These are phyloP conservation scores for Globicephala melas DNA, from an alignment of 2,113 vertebrate species.

Conservation along the genomic window DNA sequence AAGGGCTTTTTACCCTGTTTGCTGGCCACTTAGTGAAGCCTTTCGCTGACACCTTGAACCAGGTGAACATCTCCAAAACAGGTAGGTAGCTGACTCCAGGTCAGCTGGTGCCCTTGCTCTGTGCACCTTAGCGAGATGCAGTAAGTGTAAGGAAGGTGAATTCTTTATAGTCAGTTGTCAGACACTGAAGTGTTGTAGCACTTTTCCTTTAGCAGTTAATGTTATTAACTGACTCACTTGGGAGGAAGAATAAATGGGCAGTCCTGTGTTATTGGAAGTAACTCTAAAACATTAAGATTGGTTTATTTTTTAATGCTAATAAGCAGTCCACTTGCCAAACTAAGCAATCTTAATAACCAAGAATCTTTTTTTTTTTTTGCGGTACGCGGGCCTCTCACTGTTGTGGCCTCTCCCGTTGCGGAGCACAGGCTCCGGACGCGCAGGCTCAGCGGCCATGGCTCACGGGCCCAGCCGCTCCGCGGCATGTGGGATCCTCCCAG, in stretches of 20 bases:
- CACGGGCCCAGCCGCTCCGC: no score
- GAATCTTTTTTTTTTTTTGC: no score
- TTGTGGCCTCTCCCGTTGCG: no score
- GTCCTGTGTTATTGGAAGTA: neutral
- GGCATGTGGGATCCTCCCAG: no score
- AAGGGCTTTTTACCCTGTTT: slow-evolving; percentile 94
- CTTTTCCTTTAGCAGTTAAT: neutral
- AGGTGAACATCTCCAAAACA: slow-evolving; percentile 85
- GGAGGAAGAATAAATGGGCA: neutral
- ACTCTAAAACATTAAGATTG: neutral
- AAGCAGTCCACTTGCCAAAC: neutral
- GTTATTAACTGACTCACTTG: neutral
- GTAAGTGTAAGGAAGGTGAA: neutral
- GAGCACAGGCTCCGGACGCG: rapidly evolving
- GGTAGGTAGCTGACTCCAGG: slow-evolving; percentile 78
- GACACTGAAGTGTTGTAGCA: neutral
- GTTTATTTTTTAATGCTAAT: neutral
- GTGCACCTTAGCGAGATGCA: neutral
- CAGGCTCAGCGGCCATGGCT: no score
- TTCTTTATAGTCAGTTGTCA: neutral
- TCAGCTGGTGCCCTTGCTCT: neutral
- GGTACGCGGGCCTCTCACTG: no score
- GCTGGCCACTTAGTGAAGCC: slow-evolving; percentile 95
- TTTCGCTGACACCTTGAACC: slow-evolving; percentile 88
- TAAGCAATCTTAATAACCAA: neutral